These are phyloP conservation scores for Numida meleagris DNA, from an alignment of 2,113 vertebrate species.

Conservation along the genomic window DNA sequence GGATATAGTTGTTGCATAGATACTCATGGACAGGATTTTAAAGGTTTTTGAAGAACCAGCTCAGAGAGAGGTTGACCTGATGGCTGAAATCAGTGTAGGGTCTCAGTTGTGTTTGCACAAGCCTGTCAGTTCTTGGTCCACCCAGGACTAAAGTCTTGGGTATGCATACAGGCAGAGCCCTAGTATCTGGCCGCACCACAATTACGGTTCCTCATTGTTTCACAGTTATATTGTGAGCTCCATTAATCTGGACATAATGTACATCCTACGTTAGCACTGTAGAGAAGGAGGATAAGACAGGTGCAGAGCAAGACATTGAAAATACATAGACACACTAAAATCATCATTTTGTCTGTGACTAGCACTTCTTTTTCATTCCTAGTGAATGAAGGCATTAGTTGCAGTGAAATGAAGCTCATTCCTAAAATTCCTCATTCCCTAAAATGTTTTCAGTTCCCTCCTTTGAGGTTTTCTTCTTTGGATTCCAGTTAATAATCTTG, in stretches of 20 bases:
- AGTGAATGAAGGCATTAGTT: background rate
- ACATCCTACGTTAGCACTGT: background rate
- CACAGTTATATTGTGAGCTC: background rate
- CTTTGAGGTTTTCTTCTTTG: background rate
- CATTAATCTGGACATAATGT: background rate
- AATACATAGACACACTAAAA: background rate
- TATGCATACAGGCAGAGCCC: background rate
- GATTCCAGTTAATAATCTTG: background rate
- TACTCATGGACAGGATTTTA: background rate
- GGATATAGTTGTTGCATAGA: background rate
- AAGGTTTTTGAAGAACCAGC: background rate
- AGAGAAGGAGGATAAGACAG: background rate
- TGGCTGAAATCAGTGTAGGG: background rate
- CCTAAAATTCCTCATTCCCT: too few species aligned
- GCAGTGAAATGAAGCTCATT: background rate
- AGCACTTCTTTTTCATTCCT: background rate
- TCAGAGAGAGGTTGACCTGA: background rate
- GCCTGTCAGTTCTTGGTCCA: background rate
- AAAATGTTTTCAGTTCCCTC: background rate
- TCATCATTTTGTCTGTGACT: background rate
- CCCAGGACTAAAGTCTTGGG: background rate
- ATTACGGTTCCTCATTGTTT: background rate
- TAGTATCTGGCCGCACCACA: background rate
- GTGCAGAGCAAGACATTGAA: background rate
- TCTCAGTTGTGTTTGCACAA: background rate